phyloP scores from a whole-genome alignment of 2,888 invertebrate genomes.

The Spodoptera exigua region DNA sequence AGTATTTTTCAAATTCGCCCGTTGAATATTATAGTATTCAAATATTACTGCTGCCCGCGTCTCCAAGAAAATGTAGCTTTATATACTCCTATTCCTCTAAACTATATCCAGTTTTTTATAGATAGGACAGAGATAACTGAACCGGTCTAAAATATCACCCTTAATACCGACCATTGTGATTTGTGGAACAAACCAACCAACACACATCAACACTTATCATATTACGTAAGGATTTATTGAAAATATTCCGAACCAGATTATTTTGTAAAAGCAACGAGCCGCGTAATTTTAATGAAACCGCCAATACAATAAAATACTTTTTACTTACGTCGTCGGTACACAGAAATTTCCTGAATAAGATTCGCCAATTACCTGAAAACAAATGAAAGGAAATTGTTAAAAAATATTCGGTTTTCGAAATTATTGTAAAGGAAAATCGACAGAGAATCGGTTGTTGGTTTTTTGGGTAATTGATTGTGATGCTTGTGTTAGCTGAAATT shows the following conservation, averaged over 20 bases:
- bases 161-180: no score
- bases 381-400: slow-evolving; percentile 15
- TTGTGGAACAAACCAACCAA: no score
- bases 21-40: no score
- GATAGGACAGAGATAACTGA: no score
- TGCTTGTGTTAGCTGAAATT: no score
- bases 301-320: slow-evolving; percentile 18
- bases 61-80: no score
- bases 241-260: slow-evolving; percentile 30
- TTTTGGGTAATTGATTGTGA: neutral
- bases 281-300: slow-evolving; percentile 40
- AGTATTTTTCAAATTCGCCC: no score
- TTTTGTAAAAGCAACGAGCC: slow-evolving; percentile 31
- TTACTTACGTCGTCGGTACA: slow-evolving; percentile 32
- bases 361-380: slow-evolving; percentile 38
- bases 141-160: no score
- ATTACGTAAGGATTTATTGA: slow-evolving; percentile 2
- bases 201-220: no score
- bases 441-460: neutral
- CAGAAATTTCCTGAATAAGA: slow-evolving; percentile 12
- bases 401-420: neutral
- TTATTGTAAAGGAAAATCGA: neutral
- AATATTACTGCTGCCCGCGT: no score
- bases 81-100: no score
- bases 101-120: no score